Evolutionary conservation across 2,888 invertebrate species (phyloP).

Genomic region (Ochlodes sylvanus): DNA sequence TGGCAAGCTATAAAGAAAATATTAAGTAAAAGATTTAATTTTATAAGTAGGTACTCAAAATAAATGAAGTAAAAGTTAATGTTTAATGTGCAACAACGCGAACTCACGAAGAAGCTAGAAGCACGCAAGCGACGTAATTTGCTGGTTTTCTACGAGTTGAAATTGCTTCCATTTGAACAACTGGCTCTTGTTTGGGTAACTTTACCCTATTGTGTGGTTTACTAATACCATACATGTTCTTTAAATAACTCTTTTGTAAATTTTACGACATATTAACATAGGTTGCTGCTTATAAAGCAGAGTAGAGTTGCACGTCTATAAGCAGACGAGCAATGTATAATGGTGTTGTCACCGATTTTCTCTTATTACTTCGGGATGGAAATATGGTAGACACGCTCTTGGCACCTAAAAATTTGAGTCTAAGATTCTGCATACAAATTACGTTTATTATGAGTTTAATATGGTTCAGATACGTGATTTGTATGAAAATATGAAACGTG

Average conservation of each 20-base stretch:
- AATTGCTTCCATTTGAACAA: slow-evolving; percentile 6
- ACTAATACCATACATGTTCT: background rate
- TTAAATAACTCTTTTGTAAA: background rate
- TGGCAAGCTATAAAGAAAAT: no score
- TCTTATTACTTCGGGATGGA: background rate
- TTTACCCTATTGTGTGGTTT: slow-evolving; percentile 8
- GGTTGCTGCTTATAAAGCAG: background rate
- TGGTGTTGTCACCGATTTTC: background rate
- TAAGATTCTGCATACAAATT: slow-evolving; percentile 15
- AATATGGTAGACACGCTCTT: background rate
- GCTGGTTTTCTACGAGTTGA: slow-evolving; percentile 6
- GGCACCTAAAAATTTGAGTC: slow-evolving; percentile 5
- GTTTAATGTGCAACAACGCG: background rate
- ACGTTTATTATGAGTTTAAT: slow-evolving; percentile 8
- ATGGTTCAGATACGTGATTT: slow-evolving; percentile 11
- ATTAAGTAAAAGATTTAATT: no score
- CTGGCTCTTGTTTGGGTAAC: slow-evolving; percentile 1
- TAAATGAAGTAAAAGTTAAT: background rate
- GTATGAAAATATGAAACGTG: slow-evolving; percentile 3
- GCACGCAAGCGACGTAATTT: slow-evolving; percentile 4
- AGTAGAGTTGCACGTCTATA: background rate
- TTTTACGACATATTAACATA: background rate
- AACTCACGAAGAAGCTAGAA: background rate
- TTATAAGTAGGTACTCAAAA: no score
- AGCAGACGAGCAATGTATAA: background rate